Evolutionary conservation across 2,113 vertebrate genomes (phyloP).

Genomic region (Brachionichthys hirsutus): DNA sequence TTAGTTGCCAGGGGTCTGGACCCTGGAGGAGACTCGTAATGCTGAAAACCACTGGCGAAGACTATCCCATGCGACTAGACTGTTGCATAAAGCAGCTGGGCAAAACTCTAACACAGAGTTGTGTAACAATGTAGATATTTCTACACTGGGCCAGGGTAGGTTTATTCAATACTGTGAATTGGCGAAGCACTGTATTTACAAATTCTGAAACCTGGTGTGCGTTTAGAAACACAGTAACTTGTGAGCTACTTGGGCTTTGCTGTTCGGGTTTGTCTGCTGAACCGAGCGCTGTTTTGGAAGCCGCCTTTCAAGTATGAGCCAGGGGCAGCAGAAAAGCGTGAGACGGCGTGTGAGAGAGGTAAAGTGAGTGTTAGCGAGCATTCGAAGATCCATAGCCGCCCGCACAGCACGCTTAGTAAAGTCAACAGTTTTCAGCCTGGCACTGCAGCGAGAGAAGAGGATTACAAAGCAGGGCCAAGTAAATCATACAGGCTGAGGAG

Average conservation of each 20-base stretch:
- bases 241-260: slow-evolving; percentile 22
- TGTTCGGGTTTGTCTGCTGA: slow-evolving; percentile 43
- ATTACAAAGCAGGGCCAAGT: slow-evolving; percentile 62
- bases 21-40: slow-evolving; percentile 39
- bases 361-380: slow-evolving; percentile 24
- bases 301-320: slow-evolving; percentile 24
- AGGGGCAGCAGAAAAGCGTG: slow-evolving; percentile 12
- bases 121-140: slow-evolving; percentile 10
- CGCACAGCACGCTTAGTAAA: slow-evolving; percentile 33
- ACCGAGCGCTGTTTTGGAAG: slow-evolving; percentile 38
- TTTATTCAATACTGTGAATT: slow-evolving; percentile 22
- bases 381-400: slow-evolving; percentile 31
- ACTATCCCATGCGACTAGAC: not conserved
- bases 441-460: slow-evolving; percentile 51
- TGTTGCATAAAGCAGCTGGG: slow-evolving; percentile 26
- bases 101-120: not conserved
- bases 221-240: slow-evolving; percentile 41
- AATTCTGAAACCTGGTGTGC: slow-evolving; percentile 35
- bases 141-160: not conserved
- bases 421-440: slow-evolving; percentile 53
- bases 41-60: slow-evolving; percentile 24
- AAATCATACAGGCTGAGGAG: slow-evolving; percentile 63
- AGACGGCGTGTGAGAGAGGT: slow-evolving; percentile 18
- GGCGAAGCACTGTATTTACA: slow-evolving; percentile 43
- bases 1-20: slow-evolving; percentile 54